Evolutionary conservation across 2,888 invertebrate species (phyloP).

Genomic region (Drosophila mercatorum): DNA sequence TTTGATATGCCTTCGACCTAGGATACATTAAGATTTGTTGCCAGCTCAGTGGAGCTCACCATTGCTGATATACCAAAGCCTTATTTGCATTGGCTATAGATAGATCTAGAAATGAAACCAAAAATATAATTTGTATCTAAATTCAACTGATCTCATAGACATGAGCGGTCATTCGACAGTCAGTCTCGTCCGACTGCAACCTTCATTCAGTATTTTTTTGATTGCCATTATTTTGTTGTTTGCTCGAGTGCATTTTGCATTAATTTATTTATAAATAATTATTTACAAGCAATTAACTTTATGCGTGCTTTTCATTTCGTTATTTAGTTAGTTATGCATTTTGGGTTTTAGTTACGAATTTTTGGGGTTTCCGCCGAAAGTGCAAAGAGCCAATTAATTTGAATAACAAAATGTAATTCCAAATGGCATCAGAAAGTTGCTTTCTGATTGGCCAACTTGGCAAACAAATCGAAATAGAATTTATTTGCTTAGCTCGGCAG

Average conservation of each 20-base stretch:
- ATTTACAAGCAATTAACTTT: slow-evolving; percentile 77
- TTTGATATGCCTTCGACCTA: too few species aligned
- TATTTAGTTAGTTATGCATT: slow-evolving; percentile 49
- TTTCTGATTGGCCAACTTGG: slow-evolving; percentile 8
- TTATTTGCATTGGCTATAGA: too few species aligned
- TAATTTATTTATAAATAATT: slow-evolving; percentile 70
- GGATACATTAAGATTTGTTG: too few species aligned
- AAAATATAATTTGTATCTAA: too few species aligned
- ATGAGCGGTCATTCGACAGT: neutral
- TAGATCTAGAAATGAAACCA: too few species aligned
- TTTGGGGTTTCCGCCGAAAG: slow-evolving; percentile 27
- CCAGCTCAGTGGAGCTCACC: too few species aligned
- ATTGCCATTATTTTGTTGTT: slow-evolving; percentile 13
- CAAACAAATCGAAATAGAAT: neutral
- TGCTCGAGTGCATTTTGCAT: slow-evolving; percentile 59
- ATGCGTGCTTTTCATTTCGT: slow-evolving; percentile 47
- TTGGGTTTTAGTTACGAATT: slow-evolving; percentile 21
- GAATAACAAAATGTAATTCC: slow-evolving; percentile 34
- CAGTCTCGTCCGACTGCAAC: neutral
- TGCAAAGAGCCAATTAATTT: slow-evolving; percentile 52
- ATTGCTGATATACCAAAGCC: too few species aligned
- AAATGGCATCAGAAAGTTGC: slow-evolving; percentile 3
- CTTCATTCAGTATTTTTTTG: neutral
- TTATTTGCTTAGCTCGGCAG: neutral
- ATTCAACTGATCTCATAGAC: too few species aligned